Base-by-base conservation (phyloP, 2,797 vertebrate species). In the Gymnothorax reevesii region DNA sequence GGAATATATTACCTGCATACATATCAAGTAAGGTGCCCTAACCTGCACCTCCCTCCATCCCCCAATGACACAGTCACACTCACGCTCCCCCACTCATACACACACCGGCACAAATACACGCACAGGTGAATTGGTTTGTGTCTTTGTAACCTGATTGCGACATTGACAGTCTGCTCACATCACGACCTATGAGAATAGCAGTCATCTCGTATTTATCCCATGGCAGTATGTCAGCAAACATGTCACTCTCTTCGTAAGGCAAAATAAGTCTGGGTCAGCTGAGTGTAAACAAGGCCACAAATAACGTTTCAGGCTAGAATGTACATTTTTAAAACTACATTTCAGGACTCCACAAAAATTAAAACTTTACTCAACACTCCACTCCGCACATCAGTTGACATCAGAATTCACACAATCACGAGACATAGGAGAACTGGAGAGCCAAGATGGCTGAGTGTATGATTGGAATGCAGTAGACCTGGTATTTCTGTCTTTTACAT, bases 1-100 rank as follows among this genome's bases (percentile, higher is more conserved):
- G 6, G 87, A 84, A 89, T 89, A 88, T 84, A 91, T 90, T 89
- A 91, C 71, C 75, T 85, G 55, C 87, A 85, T 79, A 83, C 83
- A 83, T 60, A 88, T 85, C 73, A 86, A 89, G 87, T 27, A 85
- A 77, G 71, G 57, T 55, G 57, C 83, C 75, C 75, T 60, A 62
- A 52, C 42, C 42, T 12, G 52, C 83, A 42, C 12, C 66, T 27
- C 33, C 73, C 1, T 42, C 73, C 42, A 15, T 0, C 73, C 83
- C 59, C 62, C 57, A 25, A 42, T 42, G 86, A 20, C 83, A 84
- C 71, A 60, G 75, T 82, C 20, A 60, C 64, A 59, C 83, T 57
- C 57, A 25, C 54, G 52, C 54, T 12, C 17, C 86, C 60, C 54
- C 55, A 82, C 59, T 52, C 20, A 5, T 69, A 27, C 69, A 49